Conservation (phyloP, 2,888 invertebrate species). For the Chaitophorus viminalis region DNA sequence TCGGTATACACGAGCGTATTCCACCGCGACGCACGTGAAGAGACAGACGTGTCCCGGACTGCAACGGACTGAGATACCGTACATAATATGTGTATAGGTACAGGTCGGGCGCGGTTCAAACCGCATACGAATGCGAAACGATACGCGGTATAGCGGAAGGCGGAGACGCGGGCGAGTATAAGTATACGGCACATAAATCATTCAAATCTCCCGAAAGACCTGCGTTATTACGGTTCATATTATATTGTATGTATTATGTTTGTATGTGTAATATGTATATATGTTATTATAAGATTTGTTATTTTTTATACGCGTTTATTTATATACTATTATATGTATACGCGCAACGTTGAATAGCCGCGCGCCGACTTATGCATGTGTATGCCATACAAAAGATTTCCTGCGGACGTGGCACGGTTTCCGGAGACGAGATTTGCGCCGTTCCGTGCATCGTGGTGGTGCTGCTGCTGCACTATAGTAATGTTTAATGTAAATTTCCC, state of each 20-base stretch:
- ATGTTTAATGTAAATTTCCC: constrained; percentile 53
- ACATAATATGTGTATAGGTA: not conserved
- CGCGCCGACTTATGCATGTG: not conserved
- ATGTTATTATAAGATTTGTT: not conserved
- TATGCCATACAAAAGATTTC: constrained; percentile 55
- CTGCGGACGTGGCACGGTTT: constrained; percentile 56
- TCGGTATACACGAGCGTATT: too few relatives aligned
- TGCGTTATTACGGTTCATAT: constrained; percentile 23
- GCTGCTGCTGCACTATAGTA: not conserved
- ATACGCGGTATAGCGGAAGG: not conserved
- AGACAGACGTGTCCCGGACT: constrained; percentile 32
- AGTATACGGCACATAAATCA: constrained; percentile 47
- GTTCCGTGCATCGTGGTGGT: too few relatives aligned
- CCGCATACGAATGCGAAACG: constrained; percentile 50
- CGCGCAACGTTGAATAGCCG: constrained; percentile 13
- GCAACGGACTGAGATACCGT: constrained; percentile 2
- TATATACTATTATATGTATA: not conserved
- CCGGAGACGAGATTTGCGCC: constrained; percentile 52
- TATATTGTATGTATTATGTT: too few relatives aligned
- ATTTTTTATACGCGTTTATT: not conserved
- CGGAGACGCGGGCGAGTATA: too few relatives aligned
- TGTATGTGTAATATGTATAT: not conserved
- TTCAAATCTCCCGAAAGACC: constrained; percentile 45
- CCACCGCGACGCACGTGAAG: too few relatives aligned
- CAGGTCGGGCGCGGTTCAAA: not conserved